Conservation (phyloP, 2,888 invertebrate species). For the Amblyjoppa proteus region DNA sequence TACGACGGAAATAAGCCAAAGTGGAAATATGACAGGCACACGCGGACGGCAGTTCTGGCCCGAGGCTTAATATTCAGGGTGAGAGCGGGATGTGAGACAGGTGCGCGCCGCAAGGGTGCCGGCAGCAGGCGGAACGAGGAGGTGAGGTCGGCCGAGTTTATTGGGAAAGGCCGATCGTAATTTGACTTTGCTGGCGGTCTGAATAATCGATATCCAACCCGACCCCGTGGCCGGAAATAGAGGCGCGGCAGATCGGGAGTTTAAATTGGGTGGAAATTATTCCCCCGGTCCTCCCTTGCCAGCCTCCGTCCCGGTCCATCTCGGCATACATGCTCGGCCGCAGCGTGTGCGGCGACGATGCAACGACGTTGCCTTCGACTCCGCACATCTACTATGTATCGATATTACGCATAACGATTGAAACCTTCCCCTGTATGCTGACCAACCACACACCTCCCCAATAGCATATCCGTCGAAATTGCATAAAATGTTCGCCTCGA, state of each 20-base stretch:
- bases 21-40: slow-evolving; percentile 62
- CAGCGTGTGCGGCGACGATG: slow-evolving; percentile 29
- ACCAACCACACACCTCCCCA: background rate
- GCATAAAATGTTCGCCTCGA: slow-evolving; percentile 11
- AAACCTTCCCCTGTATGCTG: background rate
- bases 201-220: slow-evolving; percentile 81
- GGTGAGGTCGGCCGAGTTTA: slow-evolving; percentile 69
- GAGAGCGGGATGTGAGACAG: background rate
- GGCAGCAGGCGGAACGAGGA: slow-evolving; percentile 49
- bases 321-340: slow-evolving; percentile 28
- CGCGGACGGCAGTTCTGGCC: slow-evolving; percentile 34
- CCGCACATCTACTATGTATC: slow-evolving; percentile 28
- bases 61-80: slow-evolving; percentile 46
- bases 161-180: slow-evolving; percentile 77
- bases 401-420: slow-evolving; percentile 34
- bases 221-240: slow-evolving; percentile 75
- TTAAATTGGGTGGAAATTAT: slow-evolving; percentile 82
- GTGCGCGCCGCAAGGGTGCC: background rate
- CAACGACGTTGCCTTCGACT: slow-evolving; percentile 27
- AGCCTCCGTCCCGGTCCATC: background rate
- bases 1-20: slow-evolving; percentile 41
- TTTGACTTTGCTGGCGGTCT: slow-evolving; percentile 77
- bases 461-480: slow-evolving; percentile 10
- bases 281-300: slow-evolving; percentile 64
- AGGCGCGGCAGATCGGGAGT: slow-evolving; percentile 79